Base-by-base conservation (phyloP, 2,113 vertebrate species). In the Peromyscus leucopus region DNA sequence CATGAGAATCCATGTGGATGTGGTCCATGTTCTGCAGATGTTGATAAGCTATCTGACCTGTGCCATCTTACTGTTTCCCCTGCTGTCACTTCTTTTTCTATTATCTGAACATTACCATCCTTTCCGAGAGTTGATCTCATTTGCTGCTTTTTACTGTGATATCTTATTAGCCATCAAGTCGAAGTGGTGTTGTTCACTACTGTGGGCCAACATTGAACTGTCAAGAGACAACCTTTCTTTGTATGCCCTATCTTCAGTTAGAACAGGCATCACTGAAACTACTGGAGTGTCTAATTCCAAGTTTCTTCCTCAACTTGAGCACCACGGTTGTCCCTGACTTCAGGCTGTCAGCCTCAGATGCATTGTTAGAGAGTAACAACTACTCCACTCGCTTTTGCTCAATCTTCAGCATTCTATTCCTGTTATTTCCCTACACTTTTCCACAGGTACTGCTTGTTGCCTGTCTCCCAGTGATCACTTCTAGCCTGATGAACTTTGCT, bases 281-380 rank as follows among this genome's bases (percentile, higher is more conserved):
- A 39, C 80, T 59, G 19, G 33, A 59, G 79, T 39, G 55, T 39
- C 79, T 59, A n/a, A 80, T 82, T 82, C 24, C 12, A 7, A 12
- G 26, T 88, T 51, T 22, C 33, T 42, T 9, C 12, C 33, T 51
- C 1, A 69, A 16, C 39, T 55, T 28, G 28, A 85, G 72, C 39
- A 26, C 19, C 1, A 7, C 28, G 1, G 0, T 7, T 10, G 12
- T 8, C 26, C 24, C 42, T 0, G 0, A 11, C 75, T 24, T 19
- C 33, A 28, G 63, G 65, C 55, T 74, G 55, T 33, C 39, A 63
- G 39, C 57, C 36, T 63, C 26, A 9, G 69, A 59, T 39, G 51
- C 31, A 5, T n/a, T 19, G n/a, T 57, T 46, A n/a, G 2, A 3
- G 28, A 39, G 36, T 46, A 79, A 79, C 12, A n/a, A 51, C 28